Conservation (phyloP, 37 sponge, comb jelly and placozoan species). For the Eunapius fragilis region DNA sequence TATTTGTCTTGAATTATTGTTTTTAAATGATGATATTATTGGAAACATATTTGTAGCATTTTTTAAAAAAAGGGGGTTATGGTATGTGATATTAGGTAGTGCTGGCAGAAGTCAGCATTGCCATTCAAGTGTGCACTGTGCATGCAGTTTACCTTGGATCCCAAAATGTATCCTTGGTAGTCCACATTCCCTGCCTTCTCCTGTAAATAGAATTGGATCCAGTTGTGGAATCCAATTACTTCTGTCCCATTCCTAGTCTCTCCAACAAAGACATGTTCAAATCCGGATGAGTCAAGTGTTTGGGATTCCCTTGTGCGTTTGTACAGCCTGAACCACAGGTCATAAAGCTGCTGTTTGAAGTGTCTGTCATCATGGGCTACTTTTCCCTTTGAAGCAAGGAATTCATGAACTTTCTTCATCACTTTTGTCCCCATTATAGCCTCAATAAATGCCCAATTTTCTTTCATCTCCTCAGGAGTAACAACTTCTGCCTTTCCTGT, state of each 20-base stretch:
- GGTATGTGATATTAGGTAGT: no score
- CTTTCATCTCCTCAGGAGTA: constrained; percentile 78
- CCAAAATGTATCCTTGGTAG: constrained; percentile 86
- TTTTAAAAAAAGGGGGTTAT: no score
- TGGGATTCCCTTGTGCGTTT: constrained; percentile 57
- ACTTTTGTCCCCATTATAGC: constrained; percentile 69
- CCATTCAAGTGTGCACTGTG: no score
- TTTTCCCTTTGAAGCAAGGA: constrained; percentile 74
- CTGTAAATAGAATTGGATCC: constrained; percentile 94
- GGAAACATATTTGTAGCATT: no score
- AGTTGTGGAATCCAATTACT: constrained; percentile 94
- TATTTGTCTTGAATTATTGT: no score
- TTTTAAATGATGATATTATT: no score
- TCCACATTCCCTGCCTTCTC: constrained; percentile 93
- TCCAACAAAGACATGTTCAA: constrained; percentile 98
- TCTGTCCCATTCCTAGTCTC: constrained; percentile 75
- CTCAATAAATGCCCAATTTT: constrained; percentile 85
- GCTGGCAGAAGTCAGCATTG: no score
- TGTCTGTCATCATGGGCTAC: constrained; percentile 30
- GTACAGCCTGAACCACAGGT: constrained; percentile 92
- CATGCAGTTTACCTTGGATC: constrained; percentile 49
- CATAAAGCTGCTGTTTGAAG: constrained; percentile 86
- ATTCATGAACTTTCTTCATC: constrained; percentile 68
- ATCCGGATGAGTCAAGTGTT: constrained; percentile 85
- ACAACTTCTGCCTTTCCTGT: constrained; percentile 76